Base-by-base conservation (phyloP, 2,888 invertebrate genomes). In the Crepidodera aurea region DNA sequence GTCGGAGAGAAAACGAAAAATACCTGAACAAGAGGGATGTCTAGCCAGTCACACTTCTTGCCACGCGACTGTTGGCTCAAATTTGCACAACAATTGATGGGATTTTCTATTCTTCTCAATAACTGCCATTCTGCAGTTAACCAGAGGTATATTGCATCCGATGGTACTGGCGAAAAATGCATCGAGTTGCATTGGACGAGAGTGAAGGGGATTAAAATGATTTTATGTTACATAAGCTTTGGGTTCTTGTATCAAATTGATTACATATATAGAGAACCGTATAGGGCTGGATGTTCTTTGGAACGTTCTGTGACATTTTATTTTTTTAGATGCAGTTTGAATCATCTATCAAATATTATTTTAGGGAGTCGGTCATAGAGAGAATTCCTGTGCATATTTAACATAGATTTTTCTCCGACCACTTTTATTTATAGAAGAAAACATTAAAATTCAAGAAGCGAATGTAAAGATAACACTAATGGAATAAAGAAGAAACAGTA, bases 11-110 rank as follows among this genome's bases (percentile, higher is more conserved):
- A 46, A 56, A 15, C 22, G 15, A 60, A 39, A 68, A 62, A 79
- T 77, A 68, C 68, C 67, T 79, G 82, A 72, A 66, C 76, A 37
- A 53, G 64, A 79, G 77, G 79, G 78, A 79, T 82, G 79, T 80
- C 82, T 73, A 82, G 74, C 66, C 70, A 15, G 79, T 78, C 79
- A 79, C 79, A 77, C 77, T 79, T 75, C 76, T 69, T 73, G 79
- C 77, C 79, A 79, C 79, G 79, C 77, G 79, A 76, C 78, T 73
- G 71, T 75, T 74, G 73, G 70, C 71, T 71, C 68, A 73, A 77
- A 79, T 80, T 79, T 80, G 79, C 79, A 79, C 79, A 79, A 80
- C 78, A 79, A 79, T 79, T 69, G 74, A 65, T 65, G 69, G 77
- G 77, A 78, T 78, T 78, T 78, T 77, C 78, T 77, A 77, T 78